These are phyloP conservation scores for Papio anubis DNA, from an alignment of 2,113 vertebrate species.

Conservation along the genomic window DNA sequence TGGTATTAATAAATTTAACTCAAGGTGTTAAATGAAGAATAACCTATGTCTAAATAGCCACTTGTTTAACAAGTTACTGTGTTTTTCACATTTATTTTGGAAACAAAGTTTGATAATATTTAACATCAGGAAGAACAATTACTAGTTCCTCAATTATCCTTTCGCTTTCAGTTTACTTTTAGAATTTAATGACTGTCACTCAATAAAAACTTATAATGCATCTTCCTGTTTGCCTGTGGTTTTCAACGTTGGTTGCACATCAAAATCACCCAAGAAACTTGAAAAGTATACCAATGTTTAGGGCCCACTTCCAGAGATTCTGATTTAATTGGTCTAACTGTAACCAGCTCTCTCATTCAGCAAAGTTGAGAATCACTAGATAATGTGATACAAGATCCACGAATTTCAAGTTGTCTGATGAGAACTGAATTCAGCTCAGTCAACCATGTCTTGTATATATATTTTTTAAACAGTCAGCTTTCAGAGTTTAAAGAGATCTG, in stretches of 20 bases:
- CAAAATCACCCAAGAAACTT: background rate
- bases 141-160: background rate
- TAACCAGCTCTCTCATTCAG: background rate
- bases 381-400: background rate
- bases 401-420: background rate
- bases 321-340: background rate
- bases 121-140: background rate
- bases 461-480: background rate
- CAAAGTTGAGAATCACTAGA: background rate
- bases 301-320: background rate
- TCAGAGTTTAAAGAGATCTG: slow-evolving; percentile 48
- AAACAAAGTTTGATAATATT: background rate
- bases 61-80: background rate
- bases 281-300: background rate
- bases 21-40: background rate
- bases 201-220: background rate
- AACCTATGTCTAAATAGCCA: background rate
- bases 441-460: background rate
- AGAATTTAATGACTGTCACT: slow-evolving; percentile 11
- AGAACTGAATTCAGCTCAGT: background rate
- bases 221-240: background rate
- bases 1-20: background rate
- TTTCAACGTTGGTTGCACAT: background rate
- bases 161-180: background rate
- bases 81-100: background rate